phyloP scores from a whole-genome alignment of 2,113 vertebrate genomes.

The Seriola dumerili region DNA sequence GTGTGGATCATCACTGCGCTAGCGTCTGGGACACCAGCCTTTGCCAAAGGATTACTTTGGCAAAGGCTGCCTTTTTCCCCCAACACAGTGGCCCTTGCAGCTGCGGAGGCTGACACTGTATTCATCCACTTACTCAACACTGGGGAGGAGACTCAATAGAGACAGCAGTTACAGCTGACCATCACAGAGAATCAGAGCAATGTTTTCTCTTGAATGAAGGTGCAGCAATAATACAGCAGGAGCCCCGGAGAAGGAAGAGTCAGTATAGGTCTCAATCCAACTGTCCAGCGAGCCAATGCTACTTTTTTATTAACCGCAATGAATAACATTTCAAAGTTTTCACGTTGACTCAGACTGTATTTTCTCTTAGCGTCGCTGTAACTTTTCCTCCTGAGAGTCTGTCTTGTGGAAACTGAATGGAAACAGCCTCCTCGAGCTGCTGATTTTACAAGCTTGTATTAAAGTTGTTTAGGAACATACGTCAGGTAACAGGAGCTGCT shows the following conservation, averaged over 20 bases:
- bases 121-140: slow-evolving; percentile 71
- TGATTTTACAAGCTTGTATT: slow-evolving; percentile 33
- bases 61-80: slow-evolving; percentile 57
- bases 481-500: slow-evolving; percentile 18
- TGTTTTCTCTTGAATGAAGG: slow-evolving; percentile 44
- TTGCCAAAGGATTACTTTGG: slow-evolving; percentile 80
- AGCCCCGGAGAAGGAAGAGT: slow-evolving; percentile 10
- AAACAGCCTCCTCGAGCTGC: slow-evolving; percentile 10
- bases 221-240: slow-evolving; percentile 31
- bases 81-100: slow-evolving; percentile 72
- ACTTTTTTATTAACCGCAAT: background rate
- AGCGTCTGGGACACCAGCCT: slow-evolving; percentile 70
- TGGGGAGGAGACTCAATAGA: slow-evolving; percentile 56
- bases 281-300: slow-evolving; percentile 1
- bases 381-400: background rate
- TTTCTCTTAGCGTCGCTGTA: background rate
- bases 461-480: slow-evolving; percentile 21
- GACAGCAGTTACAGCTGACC: slow-evolving; percentile 49
- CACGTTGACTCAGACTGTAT: background rate
- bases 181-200: slow-evolving; percentile 45
- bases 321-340: slow-evolving; percentile 14
- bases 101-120: slow-evolving; percentile 75
- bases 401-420: background rate
- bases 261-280: background rate
- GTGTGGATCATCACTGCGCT: slow-evolving; percentile 68